A percentile compares a stretch with the other conserved stretches of the same genome.
phyloP scores from a whole-genome alignment of 2,113 vertebrate genomes.

The Hassar affinis region DNA sequence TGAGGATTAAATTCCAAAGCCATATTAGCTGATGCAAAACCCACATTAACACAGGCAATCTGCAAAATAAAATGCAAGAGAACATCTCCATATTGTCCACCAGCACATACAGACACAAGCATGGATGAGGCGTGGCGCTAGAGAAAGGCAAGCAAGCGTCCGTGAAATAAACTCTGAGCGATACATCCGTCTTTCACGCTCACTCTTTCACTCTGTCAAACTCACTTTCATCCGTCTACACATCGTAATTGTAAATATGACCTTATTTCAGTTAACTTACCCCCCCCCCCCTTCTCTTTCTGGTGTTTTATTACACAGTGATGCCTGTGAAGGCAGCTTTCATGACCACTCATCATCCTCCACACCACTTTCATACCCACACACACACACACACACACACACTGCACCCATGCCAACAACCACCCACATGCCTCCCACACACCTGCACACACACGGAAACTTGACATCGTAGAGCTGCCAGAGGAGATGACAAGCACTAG shows the following conservation, averaged over 20 bases:
- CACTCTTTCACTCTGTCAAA: neutral
- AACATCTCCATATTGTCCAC: slow-evolving; percentile 7
- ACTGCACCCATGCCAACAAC: slow-evolving; percentile 18
- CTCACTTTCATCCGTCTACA: neutral
- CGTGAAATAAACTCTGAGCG: neutral
- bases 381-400: slow-evolving; percentile 47
- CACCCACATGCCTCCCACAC: slow-evolving; percentile 37
- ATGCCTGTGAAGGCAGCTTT: slow-evolving; percentile 15
- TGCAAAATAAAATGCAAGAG: slow-evolving; percentile 28
- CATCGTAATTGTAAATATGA: neutral
- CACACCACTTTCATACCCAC: neutral
- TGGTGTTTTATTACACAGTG: neutral
- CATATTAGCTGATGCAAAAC: slow-evolving; percentile 22
- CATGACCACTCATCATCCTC: slow-evolving; percentile 19
- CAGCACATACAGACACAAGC: slow-evolving; percentile 26
- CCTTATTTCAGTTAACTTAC: neutral
- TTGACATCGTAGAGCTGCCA: slow-evolving; percentile 6
- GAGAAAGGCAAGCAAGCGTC: neutral
- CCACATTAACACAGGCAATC: slow-evolving; percentile 10
- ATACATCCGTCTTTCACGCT: neutral
- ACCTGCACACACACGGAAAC: slow-evolving; percentile 40
- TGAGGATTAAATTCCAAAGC: slow-evolving; percentile 9
- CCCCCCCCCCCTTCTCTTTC: neutral
- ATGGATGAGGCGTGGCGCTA: neutral
- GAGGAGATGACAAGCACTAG: slow-evolving; percentile 31